Conservation (phyloP, 2,113 vertebrate genomes). For the Ochotona princeps region DNA sequence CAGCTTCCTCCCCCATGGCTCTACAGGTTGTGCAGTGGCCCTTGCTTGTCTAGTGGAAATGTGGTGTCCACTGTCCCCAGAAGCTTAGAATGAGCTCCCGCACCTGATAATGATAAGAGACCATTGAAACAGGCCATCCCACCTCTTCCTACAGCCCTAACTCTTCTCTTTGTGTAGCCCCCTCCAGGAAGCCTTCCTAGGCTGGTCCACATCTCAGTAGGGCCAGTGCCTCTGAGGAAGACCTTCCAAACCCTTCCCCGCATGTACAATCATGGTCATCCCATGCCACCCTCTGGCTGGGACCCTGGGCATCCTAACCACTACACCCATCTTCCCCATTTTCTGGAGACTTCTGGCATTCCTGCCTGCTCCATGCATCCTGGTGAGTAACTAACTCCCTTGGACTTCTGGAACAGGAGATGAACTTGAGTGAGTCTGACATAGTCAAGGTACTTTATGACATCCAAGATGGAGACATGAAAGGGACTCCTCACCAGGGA, state of each 20-base stretch:
- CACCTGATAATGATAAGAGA: neutral
- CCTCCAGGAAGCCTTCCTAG: neutral
- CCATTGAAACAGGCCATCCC: neutral
- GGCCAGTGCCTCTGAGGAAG: neutral
- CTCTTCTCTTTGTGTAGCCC: neutral
- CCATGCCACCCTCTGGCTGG: neutral
- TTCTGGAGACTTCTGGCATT: neutral
- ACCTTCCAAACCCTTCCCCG: neutral
- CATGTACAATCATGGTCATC: neutral
- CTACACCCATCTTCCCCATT: neutral
- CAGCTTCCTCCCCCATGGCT: too few relatives aligned
- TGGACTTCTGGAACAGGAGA: neutral
- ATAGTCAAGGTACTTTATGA: neutral
- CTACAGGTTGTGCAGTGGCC: too few relatives aligned
- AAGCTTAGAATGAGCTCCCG: neutral
- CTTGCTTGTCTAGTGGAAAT: too few relatives aligned
- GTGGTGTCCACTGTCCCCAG: neutral
- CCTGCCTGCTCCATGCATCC: neutral
- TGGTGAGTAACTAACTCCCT: neutral
- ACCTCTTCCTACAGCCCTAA: neutral
- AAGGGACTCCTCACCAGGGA: neutral
- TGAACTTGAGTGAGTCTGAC: neutral
- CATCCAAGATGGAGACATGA: neutral
- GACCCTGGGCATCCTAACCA: neutral
- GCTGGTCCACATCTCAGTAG: neutral